These are phyloP conservation scores for Bombus superbus DNA, from an alignment of 1,140 invertebrate species.

Conservation along the genomic window DNA sequence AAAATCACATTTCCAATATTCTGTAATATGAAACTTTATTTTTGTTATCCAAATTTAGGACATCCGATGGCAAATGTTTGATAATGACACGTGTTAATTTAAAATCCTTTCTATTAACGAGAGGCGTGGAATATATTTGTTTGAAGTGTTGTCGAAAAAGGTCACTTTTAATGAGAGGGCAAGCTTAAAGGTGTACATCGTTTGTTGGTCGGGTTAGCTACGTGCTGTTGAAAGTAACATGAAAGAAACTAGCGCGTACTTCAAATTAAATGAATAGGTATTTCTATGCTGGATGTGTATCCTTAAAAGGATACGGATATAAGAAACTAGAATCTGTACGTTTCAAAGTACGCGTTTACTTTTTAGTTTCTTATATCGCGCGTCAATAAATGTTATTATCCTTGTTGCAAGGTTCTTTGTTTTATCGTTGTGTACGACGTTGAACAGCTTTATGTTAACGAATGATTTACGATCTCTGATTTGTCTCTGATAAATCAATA, in stretches of 20 bases:
- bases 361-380: not conserved
- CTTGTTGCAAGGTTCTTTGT: not conserved
- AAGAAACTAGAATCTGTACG: not conserved
- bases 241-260: not conserved
- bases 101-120: not conserved
- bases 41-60: too few species aligned
- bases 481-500: too few species aligned
- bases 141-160: not conserved
- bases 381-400: not conserved
- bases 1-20: too few species aligned
- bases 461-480: too few species aligned
- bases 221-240: not conserved
- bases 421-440: not conserved
- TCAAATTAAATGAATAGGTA: not conserved
- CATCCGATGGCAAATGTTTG: too few species aligned
- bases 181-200: too few species aligned
- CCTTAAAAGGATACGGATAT: not conserved
- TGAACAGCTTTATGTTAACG: not conserved
- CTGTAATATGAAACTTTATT: too few species aligned
- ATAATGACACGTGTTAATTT: not conserved
- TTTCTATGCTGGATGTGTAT: not conserved
- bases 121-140: not conserved
- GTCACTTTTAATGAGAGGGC: not conserved
- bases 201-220: too few species aligned
- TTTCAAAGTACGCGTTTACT: not conserved